phyloP scores from a whole-genome alignment of 2,113 vertebrate genomes.

The Triplophysa dalaica region DNA sequence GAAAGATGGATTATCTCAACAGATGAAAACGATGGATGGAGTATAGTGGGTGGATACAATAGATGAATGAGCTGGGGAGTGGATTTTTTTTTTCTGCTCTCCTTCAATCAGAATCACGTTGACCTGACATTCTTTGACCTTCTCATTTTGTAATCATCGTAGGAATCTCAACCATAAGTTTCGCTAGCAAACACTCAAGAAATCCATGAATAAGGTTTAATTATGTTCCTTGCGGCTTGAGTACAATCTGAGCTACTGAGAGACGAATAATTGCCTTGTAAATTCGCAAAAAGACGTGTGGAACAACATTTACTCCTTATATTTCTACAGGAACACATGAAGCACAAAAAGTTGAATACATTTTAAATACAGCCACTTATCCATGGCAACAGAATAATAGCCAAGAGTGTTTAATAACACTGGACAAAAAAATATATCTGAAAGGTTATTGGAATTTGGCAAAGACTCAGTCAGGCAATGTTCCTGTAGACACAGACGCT shows the following conservation, averaged over 20 bases:
- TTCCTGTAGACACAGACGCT: background rate
- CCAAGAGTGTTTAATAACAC: background rate
- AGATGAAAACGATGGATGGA: conserved; percentile 22
- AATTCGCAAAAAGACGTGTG: too few relatives aligned
- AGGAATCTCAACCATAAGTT: background rate
- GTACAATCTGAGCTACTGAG: background rate
- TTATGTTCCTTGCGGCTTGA: background rate
- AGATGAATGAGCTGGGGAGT: conserved; percentile 24
- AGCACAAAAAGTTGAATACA: too few relatives aligned
- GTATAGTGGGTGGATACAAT: background rate
- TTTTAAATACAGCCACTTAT: background rate
- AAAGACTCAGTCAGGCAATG: background rate
- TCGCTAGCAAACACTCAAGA: background rate
- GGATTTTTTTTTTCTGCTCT: conserved; percentile 6
- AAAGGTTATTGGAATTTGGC: background rate
- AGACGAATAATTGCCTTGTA: background rate
- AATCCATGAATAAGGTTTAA: background rate
- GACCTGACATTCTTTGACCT: conserved; percentile 11
- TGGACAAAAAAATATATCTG: background rate
- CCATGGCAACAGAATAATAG: background rate
- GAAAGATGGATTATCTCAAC: conserved; percentile 16
- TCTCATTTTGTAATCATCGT: background rate
- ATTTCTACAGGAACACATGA: background rate
- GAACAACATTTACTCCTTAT: background rate
- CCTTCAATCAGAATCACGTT: background rate